phyloP scores from a whole-genome alignment of 2,888 invertebrate species.

The Chesias legatella region DNA sequence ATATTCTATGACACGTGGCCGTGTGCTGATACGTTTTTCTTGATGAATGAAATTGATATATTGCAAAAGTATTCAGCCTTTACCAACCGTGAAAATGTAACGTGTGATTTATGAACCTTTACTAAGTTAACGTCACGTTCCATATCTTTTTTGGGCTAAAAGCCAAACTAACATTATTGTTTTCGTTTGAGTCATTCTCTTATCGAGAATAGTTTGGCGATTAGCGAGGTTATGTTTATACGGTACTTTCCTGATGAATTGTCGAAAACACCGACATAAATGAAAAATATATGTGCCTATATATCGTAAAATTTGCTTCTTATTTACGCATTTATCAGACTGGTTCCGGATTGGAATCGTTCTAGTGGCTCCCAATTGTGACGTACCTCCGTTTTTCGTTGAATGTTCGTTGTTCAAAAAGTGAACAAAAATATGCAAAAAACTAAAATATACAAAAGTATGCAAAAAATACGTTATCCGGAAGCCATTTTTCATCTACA shows the following conservation, averaged over 20 bases:
- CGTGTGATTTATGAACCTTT: slow-evolving; percentile 26
- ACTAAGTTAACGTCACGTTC: slow-evolving; percentile 25
- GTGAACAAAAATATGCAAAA: too few species aligned
- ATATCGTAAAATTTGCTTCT: too few species aligned
- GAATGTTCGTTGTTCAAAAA: too few species aligned
- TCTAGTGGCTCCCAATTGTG: too few species aligned
- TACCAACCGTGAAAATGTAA: slow-evolving; percentile 28
- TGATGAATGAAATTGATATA: slow-evolving; percentile 29
- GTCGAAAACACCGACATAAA: too few species aligned
- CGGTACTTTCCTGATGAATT: too few species aligned
- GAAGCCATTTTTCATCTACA: slow-evolving; percentile 5
- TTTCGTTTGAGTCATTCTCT: slow-evolving; percentile 19
- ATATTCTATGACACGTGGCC: slow-evolving; percentile 42
- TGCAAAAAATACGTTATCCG: not conserved
- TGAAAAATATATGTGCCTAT: too few species aligned
- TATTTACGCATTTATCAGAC: too few species aligned
- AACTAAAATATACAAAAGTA: not conserved
- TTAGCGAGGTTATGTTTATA: not conserved
- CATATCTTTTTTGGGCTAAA: slow-evolving; percentile 26
- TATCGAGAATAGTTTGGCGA: slow-evolving; percentile 1
- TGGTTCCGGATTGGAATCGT: too few species aligned
- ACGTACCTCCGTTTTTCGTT: too few species aligned
- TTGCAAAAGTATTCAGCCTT: slow-evolving; percentile 26
- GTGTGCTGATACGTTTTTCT: slow-evolving; percentile 33
- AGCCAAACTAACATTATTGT: slow-evolving; percentile 26